Base-by-base conservation (phyloP, 2,888 invertebrate species). In the Eristalis arbustorum region DNA sequence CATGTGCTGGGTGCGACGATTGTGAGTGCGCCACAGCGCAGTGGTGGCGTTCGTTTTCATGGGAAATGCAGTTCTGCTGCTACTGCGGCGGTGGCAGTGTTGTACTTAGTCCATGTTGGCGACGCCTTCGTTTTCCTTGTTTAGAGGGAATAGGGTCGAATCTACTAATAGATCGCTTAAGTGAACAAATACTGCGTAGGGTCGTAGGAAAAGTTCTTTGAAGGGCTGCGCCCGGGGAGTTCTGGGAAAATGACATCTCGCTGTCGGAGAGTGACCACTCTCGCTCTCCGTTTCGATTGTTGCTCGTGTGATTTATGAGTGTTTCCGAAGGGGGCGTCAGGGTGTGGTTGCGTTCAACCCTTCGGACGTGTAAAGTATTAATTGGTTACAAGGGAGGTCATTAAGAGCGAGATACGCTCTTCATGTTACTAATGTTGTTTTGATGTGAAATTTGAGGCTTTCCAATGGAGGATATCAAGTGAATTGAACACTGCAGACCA, bases 221-320 rank as follows among this genome's bases (percentile, higher is more conserved):
- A 13, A 11, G 67, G 66, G 28, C 14, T 57, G 68, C 22, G 14
- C 37, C 10, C 28, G 31, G 18, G 56, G 57, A 37, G 72, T 87
- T 87, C 83, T 83, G 83, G 87, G 83, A 87, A 83, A 78, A 57
- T 87, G 87, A 87, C 87, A 82, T 69, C 22, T 42, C 34, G 49
- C 49, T 82, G 74, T 62, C 69, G 77, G 5, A 49, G 18, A 49
- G 49, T 49, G 49, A 49, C 49, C 49, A 49, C 49, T 76, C 77
- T 31, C 56, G 25, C 31, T 31, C 31, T 31, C 31, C 6, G 31
- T 31, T 10, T 5, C 31, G 4, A 22, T 31, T 57, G n/a, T 1
- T 62, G 68, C 23, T 11, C 72, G 8, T 72, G 78, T 87, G 83
- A 87, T 79, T 83, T 72, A 87, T 87, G 56, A 11, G n/a, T 83